phyloP scores from a whole-genome alignment of 2,888 invertebrate genomes.

The Pomacea canaliculata region DNA sequence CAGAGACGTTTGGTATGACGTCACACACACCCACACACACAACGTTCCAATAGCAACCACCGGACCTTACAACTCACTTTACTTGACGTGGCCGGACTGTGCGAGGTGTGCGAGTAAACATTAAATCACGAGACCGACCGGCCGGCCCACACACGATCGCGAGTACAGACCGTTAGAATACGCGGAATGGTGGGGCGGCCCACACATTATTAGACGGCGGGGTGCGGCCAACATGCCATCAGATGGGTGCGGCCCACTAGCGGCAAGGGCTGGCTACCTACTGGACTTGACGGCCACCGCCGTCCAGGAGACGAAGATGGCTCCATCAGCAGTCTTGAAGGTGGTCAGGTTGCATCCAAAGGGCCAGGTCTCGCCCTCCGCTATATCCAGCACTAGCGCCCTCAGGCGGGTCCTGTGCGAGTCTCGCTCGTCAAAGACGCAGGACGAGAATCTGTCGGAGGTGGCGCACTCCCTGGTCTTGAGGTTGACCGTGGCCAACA shows the following conservation, averaged over 20 bases:
- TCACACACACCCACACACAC: too few species aligned
- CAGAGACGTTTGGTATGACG: too few species aligned
- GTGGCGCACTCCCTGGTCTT: slow-evolving; percentile 19
- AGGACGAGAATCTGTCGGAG: slow-evolving; percentile 9
- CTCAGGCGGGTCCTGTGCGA: slow-evolving; percentile 5
- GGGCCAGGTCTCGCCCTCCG: not conserved
- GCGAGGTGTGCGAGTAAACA: too few species aligned
- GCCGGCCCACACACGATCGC: too few species aligned
- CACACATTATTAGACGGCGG: too few species aligned
- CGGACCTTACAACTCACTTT: too few species aligned
- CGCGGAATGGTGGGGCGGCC: too few species aligned
- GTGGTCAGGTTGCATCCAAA: slow-evolving; percentile 23
- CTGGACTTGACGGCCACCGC: not conserved
- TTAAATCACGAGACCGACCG: too few species aligned
- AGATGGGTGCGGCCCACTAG: not conserved
- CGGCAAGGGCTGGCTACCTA: not conserved
- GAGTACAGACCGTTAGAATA: too few species aligned
- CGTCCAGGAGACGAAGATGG: slow-evolving; percentile 4
- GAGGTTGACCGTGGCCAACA: slow-evolving; percentile 20
- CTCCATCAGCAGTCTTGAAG: not conserved
- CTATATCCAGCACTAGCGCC: slow-evolving; percentile 15
- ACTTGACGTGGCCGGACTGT: too few species aligned
- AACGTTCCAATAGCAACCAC: too few species aligned
- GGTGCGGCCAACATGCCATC: too few species aligned
- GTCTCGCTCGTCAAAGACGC: slow-evolving; percentile 3